Conservation (phyloP, 2,888 invertebrate genomes). For the Pristionchus maxplancki region DNA sequence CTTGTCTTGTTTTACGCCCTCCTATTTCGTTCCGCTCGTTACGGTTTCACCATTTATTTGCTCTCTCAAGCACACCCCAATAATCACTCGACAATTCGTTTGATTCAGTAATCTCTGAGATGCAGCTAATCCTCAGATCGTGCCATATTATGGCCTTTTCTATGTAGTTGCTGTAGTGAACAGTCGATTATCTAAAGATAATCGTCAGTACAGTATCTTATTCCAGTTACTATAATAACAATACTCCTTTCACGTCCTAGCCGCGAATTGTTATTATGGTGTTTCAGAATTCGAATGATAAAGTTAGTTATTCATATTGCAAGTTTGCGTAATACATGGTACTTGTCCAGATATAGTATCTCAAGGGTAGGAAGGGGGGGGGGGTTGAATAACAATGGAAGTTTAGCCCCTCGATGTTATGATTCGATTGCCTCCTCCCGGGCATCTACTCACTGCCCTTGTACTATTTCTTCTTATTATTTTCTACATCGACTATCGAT, state of each 20-base stretch:
- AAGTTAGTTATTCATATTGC: background rate
- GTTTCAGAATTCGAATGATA: slow-evolving; percentile 2
- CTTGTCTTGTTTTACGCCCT: background rate
- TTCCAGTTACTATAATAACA: background rate
- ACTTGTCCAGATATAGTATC: background rate
- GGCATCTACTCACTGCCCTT: slow-evolving; percentile 8
- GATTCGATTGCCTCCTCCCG: slow-evolving; percentile 45
- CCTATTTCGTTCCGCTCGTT: background rate
- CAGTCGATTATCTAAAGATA: background rate
- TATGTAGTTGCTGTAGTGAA: background rate
- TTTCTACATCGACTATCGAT: slow-evolving; percentile 44
- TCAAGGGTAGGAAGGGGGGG: background rate
- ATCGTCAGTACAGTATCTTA: background rate
- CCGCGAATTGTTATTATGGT: background rate
- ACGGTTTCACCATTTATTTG: background rate
- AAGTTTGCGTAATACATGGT: background rate
- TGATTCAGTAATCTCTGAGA: slow-evolving; percentile 34
- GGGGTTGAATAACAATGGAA: background rate
- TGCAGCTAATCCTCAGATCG: slow-evolving; percentile 17
- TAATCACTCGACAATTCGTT: slow-evolving; percentile 21
- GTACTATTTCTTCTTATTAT: background rate
- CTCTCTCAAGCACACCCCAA: background rate
- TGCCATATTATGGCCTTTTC: slow-evolving; percentile 33
- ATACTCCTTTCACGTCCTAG: background rate
- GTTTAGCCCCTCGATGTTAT: slow-evolving; percentile 1